Conservation (phyloP, 2,797 vertebrate genomes). For the Meriones psammophilus region DNA sequence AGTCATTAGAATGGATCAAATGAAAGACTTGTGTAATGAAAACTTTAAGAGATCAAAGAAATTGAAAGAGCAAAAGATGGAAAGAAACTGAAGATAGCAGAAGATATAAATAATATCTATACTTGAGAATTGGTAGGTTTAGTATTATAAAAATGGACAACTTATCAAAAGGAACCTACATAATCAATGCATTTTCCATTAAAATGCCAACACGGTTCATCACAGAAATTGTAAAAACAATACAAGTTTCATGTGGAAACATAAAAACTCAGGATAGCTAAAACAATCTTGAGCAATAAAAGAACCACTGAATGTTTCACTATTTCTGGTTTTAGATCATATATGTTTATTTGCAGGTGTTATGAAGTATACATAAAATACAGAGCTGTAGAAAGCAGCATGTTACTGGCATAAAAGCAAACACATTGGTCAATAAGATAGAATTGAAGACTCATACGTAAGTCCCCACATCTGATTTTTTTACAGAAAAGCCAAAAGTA, state of each 20-base stretch:
- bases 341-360: neutral
- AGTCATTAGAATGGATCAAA: neutral
- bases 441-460: neutral
- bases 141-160: neutral
- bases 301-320: neutral
- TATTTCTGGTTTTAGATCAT: neutral
- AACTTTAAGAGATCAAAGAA: neutral
- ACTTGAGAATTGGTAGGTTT: neutral
- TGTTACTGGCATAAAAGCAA: neutral
- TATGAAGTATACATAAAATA: neutral
- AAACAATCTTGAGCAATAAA: neutral
- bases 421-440: neutral
- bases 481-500: neutral
- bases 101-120: neutral
- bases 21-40: neutral
- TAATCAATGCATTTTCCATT: neutral
- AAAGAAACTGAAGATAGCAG: neutral
- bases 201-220: neutral
- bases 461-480: neutral
- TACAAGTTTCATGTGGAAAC: neutral
- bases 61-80: neutral
- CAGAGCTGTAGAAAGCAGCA: neutral
- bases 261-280: neutral
- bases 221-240: neutral
- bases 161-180: neutral